Evolutionary conservation across 2,797 vertebrate species (phyloP).

Genomic region (Mastacembelus armatus): DNA sequence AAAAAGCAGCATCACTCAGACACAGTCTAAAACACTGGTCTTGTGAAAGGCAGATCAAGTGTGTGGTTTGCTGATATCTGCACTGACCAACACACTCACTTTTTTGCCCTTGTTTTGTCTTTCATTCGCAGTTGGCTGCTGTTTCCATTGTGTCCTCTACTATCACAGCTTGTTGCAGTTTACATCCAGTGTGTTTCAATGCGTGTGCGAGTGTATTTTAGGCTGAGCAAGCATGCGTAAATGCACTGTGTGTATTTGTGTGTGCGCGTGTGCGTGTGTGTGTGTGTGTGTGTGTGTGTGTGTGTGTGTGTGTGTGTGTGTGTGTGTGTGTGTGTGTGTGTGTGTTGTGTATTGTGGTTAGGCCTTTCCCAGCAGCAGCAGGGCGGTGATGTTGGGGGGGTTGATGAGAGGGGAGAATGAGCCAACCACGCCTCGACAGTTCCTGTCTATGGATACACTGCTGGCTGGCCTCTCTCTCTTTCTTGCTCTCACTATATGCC

Average conservation of each 20-base stretch:
- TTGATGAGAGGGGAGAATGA: slow-evolving; percentile 78
- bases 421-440: slow-evolving; percentile 79
- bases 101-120: not conserved
- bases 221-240: slow-evolving; percentile 71
- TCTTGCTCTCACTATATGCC: slow-evolving; percentile 25
- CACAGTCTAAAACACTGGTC: not conserved
- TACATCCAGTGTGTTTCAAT: slow-evolving; percentile 40
- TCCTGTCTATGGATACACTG: slow-evolving; percentile 74
- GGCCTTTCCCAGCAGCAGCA: slow-evolving; percentile 80
- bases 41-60: not conserved
- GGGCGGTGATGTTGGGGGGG: slow-evolving; percentile 71
- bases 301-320: slow-evolving; percentile 9
- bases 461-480: slow-evolving; percentile 56
- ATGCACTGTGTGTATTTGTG: slow-evolving; percentile 24
- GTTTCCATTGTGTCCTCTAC: slow-evolving; percentile 13
- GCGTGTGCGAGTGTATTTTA: slow-evolving; percentile 58
- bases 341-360: slow-evolving; percentile 66
- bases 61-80: not conserved
- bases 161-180: slow-evolving; percentile 38
- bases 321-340: slow-evolving; percentile 31
- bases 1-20: not conserved
- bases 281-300: slow-evolving; percentile 19
- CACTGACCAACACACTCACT: not conserved
- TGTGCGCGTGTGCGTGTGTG: slow-evolving; percentile 27
- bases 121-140: slow-evolving; percentile 8